Conservation (phyloP, 2,113 vertebrate species). For the Barbus barbus region DNA sequence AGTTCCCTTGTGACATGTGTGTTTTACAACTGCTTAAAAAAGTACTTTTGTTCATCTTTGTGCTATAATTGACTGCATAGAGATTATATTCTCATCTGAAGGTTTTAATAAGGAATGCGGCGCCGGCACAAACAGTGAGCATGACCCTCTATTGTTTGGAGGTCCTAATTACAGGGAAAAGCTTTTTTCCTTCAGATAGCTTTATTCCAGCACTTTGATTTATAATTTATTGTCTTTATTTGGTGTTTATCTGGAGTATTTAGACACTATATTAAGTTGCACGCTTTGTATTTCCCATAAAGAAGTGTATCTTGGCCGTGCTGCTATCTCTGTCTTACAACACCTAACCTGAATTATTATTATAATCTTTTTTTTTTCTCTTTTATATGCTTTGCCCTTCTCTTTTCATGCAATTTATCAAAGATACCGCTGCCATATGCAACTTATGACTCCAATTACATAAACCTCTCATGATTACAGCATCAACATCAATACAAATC, state of each 20-base stretch:
- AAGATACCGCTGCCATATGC: constrained; percentile 6
- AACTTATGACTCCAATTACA: constrained; percentile 8
- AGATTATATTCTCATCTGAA: constrained; percentile 56
- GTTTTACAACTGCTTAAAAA: constrained; percentile 56
- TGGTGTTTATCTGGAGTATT: neutral
- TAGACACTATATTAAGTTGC: neutral
- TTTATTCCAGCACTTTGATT: constrained; percentile 38
- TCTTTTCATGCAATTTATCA: constrained; percentile 14
- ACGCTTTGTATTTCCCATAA: neutral
- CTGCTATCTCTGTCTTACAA: neutral
- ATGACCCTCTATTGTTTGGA: constrained; percentile 19
- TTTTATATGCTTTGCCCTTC: constrained; percentile 1
- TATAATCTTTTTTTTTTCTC: neutral
- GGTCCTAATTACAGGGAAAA: constrained; percentile 34
- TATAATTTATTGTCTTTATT: constrained; percentile 8
- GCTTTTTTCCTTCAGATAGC: constrained; percentile 1
- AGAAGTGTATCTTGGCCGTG: neutral
- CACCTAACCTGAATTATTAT: constrained; percentile 9
- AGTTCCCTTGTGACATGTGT: constrained; percentile 54
- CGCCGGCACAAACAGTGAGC: neutral
- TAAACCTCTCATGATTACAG: constrained; percentile 36
- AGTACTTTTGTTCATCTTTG: constrained; percentile 60
- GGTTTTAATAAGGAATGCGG: constrained; percentile 38
- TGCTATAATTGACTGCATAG: constrained; percentile 61
- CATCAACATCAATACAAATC: constrained; percentile 31